Evolutionary conservation across 2,888 invertebrate species (phyloP).

Genomic region (Trissolcus brochymenae): DNA sequence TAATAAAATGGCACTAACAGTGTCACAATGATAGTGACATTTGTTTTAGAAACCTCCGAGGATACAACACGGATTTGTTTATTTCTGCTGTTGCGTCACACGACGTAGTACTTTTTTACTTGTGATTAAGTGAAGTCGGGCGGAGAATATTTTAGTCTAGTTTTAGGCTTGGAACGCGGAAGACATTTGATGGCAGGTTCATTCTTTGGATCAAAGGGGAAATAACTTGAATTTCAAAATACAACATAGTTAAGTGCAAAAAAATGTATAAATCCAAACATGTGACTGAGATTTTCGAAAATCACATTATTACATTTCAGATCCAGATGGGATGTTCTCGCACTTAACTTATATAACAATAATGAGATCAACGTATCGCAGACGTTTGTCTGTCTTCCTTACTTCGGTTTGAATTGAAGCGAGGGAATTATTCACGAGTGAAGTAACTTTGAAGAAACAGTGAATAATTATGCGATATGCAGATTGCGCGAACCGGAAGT

Average conservation of each 20-base stretch:
- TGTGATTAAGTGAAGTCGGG: constrained; percentile 31
- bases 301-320: background rate
- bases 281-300: background rate
- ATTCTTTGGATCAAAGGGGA: constrained; percentile 39
- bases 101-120: constrained; percentile 24
- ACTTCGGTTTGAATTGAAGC: no score
- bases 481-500: background rate
- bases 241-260: constrained; percentile 21
- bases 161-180: constrained; percentile 49
- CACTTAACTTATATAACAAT: constrained; percentile 1
- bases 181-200: constrained; percentile 33
- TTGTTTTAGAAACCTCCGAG: background rate
- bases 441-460: background rate
- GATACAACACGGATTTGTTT: constrained; percentile 6
- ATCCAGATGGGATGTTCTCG: background rate
- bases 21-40: background rate
- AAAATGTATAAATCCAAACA: background rate
- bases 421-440: background rate
- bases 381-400: no score
- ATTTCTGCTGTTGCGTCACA: constrained; percentile 12
- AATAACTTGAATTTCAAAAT: constrained; percentile 28
- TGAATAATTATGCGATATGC: background rate
- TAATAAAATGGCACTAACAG: no score
- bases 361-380: no score
- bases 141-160: constrained; percentile 40